Evolutionary conservation across 2,888 invertebrate species (phyloP).

Genomic region (Caenorhabditis zanzibari): DNA sequence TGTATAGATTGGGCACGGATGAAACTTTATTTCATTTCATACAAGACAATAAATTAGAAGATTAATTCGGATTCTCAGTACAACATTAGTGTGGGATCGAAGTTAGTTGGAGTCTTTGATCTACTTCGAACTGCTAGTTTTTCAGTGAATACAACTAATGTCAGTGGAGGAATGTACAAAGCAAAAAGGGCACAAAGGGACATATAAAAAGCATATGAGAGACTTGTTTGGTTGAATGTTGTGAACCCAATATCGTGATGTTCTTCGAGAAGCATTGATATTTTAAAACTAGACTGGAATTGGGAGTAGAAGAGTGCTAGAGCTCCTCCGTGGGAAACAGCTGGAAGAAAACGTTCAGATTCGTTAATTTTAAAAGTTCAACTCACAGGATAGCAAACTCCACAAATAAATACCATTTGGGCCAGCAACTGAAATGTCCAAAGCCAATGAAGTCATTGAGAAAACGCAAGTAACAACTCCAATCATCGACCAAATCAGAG

Average conservation of each 20-base stretch:
- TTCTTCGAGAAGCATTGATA: constrained; percentile 73
- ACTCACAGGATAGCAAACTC: constrained; percentile 70
- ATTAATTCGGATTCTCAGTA: constrained; percentile 36
- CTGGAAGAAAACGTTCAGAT: constrained; percentile 47
- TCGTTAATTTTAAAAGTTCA: too few species aligned
- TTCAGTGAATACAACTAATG: constrained; percentile 61
- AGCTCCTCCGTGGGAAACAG: constrained; percentile 68
- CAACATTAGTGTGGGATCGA: constrained; percentile 65
- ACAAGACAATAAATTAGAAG: constrained; percentile 10
- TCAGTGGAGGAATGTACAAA: constrained; percentile 62
- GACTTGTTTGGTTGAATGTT: constrained; percentile 57
- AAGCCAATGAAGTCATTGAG: constrained; percentile 66
- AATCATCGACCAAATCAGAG: constrained; percentile 75
- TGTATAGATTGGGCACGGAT: constrained; percentile 32
- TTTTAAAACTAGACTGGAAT: constrained; percentile 68
- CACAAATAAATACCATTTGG: constrained; percentile 76
- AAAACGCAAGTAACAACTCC: constrained; percentile 73
- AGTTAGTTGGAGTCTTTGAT: constrained; percentile 38
- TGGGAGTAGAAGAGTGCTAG: constrained; percentile 70
- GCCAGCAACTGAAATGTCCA: constrained; percentile 70
- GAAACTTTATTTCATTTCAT: constrained; percentile 5
- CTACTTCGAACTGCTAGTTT: neutral
- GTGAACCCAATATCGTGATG: constrained; percentile 73
- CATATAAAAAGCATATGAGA: constrained; percentile 65
- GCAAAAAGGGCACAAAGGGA: constrained; percentile 45